Conservation (phyloP, 2,113 vertebrate species). For the Platanista minor region DNA sequence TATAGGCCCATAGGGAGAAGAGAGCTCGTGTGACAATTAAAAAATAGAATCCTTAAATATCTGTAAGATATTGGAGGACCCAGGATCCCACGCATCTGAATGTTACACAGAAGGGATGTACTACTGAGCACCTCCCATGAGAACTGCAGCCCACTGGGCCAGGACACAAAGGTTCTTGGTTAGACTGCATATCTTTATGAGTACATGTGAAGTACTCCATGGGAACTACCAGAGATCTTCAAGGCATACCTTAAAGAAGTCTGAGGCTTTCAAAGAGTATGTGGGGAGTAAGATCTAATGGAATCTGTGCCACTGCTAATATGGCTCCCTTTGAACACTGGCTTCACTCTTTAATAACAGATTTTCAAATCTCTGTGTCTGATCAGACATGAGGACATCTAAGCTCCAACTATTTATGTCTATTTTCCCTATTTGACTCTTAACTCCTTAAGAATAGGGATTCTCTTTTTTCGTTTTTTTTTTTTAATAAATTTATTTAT, state of each 20-base stretch:
- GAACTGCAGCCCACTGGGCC: neutral
- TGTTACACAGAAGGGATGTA: neutral
- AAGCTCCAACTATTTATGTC: neutral
- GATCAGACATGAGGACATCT: neutral
- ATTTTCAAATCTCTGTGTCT: neutral
- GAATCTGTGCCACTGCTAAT: neutral
- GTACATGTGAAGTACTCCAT: neutral
- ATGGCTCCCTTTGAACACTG: neutral
- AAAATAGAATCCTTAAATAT: neutral
- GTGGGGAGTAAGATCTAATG: neutral
- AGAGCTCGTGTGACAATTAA: neutral
- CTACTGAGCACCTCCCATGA: neutral
- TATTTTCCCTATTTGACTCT: neutral
- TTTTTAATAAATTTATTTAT: no score
- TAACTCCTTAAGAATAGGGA: neutral
- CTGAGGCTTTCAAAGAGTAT: constrained; percentile 21
- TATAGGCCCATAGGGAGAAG: neutral
- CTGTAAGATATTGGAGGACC: neutral
- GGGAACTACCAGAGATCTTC: neutral
- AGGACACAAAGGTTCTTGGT: neutral
- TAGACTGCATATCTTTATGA: neutral
- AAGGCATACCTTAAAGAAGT: neutral
- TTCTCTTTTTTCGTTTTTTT: neutral
- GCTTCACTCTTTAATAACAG: constrained; percentile 2
- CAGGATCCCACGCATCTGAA: neutral